Conservation (phyloP, 2,113 vertebrate genomes). For the Scomber japonicus region DNA sequence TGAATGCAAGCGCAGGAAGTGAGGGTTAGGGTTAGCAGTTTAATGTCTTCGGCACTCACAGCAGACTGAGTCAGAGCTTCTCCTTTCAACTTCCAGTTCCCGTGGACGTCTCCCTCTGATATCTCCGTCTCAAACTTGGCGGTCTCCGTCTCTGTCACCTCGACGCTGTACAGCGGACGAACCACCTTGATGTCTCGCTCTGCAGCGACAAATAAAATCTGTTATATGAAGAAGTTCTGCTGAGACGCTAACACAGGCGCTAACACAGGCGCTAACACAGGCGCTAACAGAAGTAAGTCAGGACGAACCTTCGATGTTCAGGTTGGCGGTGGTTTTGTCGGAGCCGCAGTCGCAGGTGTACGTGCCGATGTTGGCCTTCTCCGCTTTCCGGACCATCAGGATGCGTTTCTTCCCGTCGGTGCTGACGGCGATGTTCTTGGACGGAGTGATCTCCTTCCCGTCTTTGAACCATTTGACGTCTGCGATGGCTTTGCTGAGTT, state of each 20-base stretch:
- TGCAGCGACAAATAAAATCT: conserved; percentile 59
- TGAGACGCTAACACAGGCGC: too few relatives aligned
- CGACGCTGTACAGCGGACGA: conserved; percentile 93
- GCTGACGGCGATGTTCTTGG: conserved; percentile 91
- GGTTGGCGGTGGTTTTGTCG: conserved; percentile 93
- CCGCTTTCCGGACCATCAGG: conserved; percentile 91
- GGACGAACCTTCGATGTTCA: conserved; percentile 92
- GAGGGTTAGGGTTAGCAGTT: too few relatives aligned
- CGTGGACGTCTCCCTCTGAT: conserved; percentile 94
- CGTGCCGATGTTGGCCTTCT: conserved; percentile 92
- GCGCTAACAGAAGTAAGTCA: not conserved
- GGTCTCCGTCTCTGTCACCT: conserved; percentile 94
- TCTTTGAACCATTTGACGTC: conserved; percentile 98
- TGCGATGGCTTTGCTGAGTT: conserved; percentile 93
- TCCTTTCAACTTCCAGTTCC: conserved; percentile 94
- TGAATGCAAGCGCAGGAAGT: too few relatives aligned
- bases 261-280: too few relatives aligned
- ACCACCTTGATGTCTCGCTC: conserved; percentile 95
- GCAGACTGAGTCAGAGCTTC: conserved; percentile 91
- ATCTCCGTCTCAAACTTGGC: conserved; percentile 97
- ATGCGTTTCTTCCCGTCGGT: conserved; percentile 93
- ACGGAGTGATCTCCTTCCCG: conserved; percentile 92
- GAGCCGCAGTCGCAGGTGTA: conserved; percentile 97
- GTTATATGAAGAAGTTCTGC: too few relatives aligned
- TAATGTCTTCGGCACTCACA: conserved; percentile 81